Percentiles rank a stretch among this genome's conserved stretches.
Conservation (phyloP, 1,140 invertebrate species). For the Diachasma alloeum region DNA sequence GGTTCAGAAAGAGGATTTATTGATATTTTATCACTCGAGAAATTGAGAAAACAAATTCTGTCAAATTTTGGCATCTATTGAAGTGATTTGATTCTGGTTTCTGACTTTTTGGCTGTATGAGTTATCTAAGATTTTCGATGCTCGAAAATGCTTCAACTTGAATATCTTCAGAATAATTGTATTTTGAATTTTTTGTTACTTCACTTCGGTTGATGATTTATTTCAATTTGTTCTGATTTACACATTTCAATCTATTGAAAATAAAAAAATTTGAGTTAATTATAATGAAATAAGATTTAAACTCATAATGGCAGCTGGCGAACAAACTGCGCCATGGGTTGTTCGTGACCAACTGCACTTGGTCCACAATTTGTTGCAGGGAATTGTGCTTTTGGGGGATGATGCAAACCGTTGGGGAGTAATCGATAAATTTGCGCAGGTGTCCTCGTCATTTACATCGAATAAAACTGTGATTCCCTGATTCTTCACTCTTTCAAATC, state of each 20-base stretch:
- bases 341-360: slow-evolving; percentile 38
- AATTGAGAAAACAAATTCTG: too few species aligned
- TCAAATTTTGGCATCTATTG: too few species aligned
- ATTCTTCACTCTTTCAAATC: not conserved
- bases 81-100: too few species aligned
- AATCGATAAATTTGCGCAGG: slow-evolving; percentile 34
- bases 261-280: not conserved
- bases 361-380: slow-evolving; percentile 32
- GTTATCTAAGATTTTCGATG: too few species aligned
- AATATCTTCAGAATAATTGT: too few species aligned
- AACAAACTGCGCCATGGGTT: slow-evolving; percentile 28
- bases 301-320: slow-evolving; percentile 34
- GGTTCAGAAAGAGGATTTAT: not conserved
- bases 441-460: not conserved
- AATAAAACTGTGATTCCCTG: not conserved
- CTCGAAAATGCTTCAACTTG: too few species aligned
- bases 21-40: not conserved
- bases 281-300: not conserved
- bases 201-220: too few species aligned
- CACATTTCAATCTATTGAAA: not conserved
- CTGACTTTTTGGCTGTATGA: too few species aligned
- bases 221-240: not conserved
- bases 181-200: too few species aligned
- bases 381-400: not conserved
- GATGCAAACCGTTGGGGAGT: not conserved